Evolutionary conservation across 2,797 vertebrate species (phyloP).

Genomic region (Sardinella longiceps): DNA sequence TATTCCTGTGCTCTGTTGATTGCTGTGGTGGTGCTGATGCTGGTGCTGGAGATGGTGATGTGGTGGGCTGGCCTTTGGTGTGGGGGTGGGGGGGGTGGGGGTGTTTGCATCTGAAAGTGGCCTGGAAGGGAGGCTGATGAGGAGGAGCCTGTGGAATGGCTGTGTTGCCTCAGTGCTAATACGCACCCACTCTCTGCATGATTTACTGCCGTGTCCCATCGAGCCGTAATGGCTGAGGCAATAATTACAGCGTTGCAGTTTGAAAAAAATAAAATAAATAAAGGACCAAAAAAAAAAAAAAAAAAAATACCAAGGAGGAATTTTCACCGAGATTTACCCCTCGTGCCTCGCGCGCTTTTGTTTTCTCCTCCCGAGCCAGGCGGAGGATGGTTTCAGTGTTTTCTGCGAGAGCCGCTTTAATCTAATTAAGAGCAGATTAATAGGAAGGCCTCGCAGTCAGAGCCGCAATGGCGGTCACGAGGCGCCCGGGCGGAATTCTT

Average conservation of each 20-base stretch:
- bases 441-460: slow-evolving; percentile 51
- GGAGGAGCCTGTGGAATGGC: neutral
- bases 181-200: slow-evolving; percentile 39
- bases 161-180: neutral
- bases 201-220: slow-evolving; percentile 54
- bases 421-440: slow-evolving; percentile 72
- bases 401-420: slow-evolving; percentile 58
- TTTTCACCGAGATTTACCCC: slow-evolving; percentile 50
- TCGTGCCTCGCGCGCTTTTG: slow-evolving; percentile 59
- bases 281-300: too few species aligned
- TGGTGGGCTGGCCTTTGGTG: neutral
- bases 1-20: neutral
- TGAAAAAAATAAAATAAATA: too few species aligned
- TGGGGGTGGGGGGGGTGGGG: neutral
- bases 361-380: slow-evolving; percentile 59
- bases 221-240: slow-evolving; percentile 57
- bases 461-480: slow-evolving; percentile 48
- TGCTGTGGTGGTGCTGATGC: too few species aligned
- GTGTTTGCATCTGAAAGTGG: neutral
- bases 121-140: neutral
- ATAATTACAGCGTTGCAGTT: slow-evolving; percentile 61
- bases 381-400: slow-evolving; percentile 56
- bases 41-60: too few species aligned
- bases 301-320: slow-evolving; percentile 56
- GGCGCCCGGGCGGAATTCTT: slow-evolving; percentile 45